phyloP scores from a whole-genome alignment of 2,888 invertebrate species.

The Drosophila multiciliata region DNA sequence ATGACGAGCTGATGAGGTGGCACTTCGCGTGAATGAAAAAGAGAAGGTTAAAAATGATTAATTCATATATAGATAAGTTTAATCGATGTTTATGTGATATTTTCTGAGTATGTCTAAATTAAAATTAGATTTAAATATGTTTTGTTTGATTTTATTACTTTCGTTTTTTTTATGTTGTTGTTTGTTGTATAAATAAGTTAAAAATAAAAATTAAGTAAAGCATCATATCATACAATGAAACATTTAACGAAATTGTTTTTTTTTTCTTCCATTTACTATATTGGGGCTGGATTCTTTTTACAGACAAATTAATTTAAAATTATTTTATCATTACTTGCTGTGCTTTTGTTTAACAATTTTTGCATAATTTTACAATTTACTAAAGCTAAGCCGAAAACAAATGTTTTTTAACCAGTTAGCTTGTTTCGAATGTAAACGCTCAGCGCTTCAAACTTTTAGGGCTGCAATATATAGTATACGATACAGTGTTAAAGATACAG shows the following conservation, averaged over 20 bases:
- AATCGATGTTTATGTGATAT: slow-evolving; percentile 55
- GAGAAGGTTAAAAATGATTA: slow-evolving; percentile 51
- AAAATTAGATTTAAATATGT: slow-evolving; percentile 76
- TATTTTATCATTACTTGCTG: slow-evolving; percentile 44
- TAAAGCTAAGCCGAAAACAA: slow-evolving; percentile 72
- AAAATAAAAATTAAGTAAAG: slow-evolving; percentile 74
- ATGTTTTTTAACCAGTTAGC: slow-evolving; percentile 45
- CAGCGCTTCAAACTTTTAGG: slow-evolving; percentile 71
- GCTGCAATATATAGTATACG: slow-evolving; percentile 68
- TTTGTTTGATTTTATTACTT: slow-evolving; percentile 72
- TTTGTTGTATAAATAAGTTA: slow-evolving; percentile 74
- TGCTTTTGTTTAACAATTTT: slow-evolving; percentile 59
- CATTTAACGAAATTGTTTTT: slow-evolving; percentile 79
- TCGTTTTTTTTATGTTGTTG: slow-evolving; percentile 55
- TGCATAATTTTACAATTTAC: slow-evolving; percentile 63
- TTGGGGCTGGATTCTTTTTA: slow-evolving; percentile 65
- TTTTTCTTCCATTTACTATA: slow-evolving; percentile 59
- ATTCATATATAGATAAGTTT: slow-evolving; percentile 31
- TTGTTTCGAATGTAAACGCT: slow-evolving; percentile 60
- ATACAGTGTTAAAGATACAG: slow-evolving; percentile 49
- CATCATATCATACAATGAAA: slow-evolving; percentile 82
- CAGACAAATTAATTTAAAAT: slow-evolving; percentile 68
- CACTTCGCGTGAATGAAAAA: slow-evolving; percentile 21
- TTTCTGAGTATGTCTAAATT: slow-evolving; percentile 66
- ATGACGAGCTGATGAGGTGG: slow-evolving; percentile 12